Base-by-base conservation (phyloP, 92 coral and sea anemone species). In the Phenganax marumi region DNA sequence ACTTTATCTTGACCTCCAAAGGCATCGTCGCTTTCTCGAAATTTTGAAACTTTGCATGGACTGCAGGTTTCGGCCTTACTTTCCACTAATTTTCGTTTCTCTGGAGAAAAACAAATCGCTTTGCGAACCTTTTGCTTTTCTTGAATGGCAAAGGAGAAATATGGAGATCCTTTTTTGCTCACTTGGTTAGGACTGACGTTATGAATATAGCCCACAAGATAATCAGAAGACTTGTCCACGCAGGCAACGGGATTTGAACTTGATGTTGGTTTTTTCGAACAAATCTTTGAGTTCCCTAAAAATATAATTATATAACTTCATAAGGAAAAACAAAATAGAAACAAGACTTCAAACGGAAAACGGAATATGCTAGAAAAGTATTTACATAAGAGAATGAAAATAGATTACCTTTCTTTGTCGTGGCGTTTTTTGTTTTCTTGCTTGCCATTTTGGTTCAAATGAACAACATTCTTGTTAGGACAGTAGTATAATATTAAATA, bases 41-140 rank as follows among this genome's bases (percentile, higher is more conserved):
- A 75, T 53, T 53, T 75, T 6, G 63, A n/a, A 43, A 75, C 80
- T 75, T 75, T 75, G n/a, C 80, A 75, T 51, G 80, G 80, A n/a
- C 43, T 53, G 80, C 80, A 53, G 77, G 55, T 72, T 72, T 72
- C 77, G 25, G 77, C 57, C 21, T 72, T 72, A 50, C 77, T 72
- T 72, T 72, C 77, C 43, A 53, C 80, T 5, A 75, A 12, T 75
- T 75, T 75, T 8, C 80, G 63, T 53, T 75, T 73, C 23, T 73
- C 57, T 16, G 80, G 60, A 51, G 76, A 52, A 75, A 75, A 75
- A 25, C 80, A 75, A 53, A 75, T 75, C 63, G 80, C 80, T 75
- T 73, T 75, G 63, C 43, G 49, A n/a, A 75, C 63, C 18, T 24
- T 75, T 50, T 75, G 26, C 52, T 75, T 75, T 12, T 75, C 63